Evolutionary conservation across 1,140 invertebrate genomes (phyloP).

Genomic region (Drosophila obscura): DNA sequence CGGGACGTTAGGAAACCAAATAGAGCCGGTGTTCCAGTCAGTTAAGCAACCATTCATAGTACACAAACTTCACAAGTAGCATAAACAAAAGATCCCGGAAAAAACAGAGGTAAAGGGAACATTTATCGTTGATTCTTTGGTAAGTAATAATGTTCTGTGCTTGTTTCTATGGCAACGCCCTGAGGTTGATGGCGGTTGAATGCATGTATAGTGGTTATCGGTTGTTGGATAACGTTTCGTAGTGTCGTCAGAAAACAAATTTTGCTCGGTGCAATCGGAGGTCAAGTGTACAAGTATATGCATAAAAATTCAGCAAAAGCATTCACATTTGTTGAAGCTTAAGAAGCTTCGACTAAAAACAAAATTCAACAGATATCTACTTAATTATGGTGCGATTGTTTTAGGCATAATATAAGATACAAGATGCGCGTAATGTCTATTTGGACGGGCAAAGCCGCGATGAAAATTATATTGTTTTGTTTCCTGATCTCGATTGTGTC

Average conservation of each 20-base stretch:
- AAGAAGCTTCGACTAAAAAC: conserved; percentile 6
- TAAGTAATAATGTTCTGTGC: conserved; percentile 36
- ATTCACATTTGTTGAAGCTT: neutral
- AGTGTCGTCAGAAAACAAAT: conserved; percentile 27
- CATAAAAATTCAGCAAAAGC: neutral
- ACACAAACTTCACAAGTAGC: conserved; percentile 34
- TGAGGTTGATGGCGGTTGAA: conserved; percentile 35
- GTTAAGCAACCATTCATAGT: conserved; percentile 66
- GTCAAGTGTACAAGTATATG: conserved; percentile 3
- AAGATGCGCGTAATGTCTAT: conserved; percentile 22
- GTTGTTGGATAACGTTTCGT: conserved; percentile 48
- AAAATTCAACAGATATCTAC: neutral
- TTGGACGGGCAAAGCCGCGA: conserved; percentile 3
- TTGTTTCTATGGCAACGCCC: conserved; percentile 59
- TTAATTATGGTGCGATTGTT: conserved; percentile 4
- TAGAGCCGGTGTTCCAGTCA: conserved; percentile 64
- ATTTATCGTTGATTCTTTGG: conserved; percentile 55
- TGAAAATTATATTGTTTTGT: conserved; percentile 37
- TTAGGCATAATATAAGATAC: neutral
- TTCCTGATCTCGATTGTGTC: conserved; percentile 44
- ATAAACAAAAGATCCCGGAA: conserved; percentile 57
- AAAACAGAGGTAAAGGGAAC: conserved; percentile 38
- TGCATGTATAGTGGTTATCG: conserved; percentile 55
- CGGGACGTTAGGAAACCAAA: conserved; percentile 20
- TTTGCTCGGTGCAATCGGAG: conserved; percentile 14